Evolutionary conservation across 2,888 invertebrate genomes (phyloP).

Genomic region (Sinhomidia bicolor): DNA sequence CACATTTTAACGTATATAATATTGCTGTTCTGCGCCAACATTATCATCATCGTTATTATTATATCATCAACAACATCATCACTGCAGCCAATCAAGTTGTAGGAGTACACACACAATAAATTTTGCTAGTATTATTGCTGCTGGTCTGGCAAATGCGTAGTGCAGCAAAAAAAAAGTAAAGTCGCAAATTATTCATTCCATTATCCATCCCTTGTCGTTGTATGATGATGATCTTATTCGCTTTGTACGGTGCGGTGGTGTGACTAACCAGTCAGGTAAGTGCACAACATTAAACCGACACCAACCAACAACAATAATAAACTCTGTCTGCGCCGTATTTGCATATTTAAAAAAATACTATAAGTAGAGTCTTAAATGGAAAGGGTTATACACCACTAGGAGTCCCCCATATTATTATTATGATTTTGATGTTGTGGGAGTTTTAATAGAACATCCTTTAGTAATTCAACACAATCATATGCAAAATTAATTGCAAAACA

Average conservation of each 20-base stretch:
- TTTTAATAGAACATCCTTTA: too few relatives aligned
- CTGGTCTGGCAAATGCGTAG: too few relatives aligned
- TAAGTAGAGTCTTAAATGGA: background rate
- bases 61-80: too few relatives aligned
- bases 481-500: too few relatives aligned
- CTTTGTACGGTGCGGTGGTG: background rate
- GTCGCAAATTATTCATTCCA: background rate
- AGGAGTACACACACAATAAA: too few relatives aligned
- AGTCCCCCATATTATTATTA: background rate
- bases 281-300: background rate
- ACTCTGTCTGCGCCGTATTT: background rate
- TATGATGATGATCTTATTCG: background rate
- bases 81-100: too few relatives aligned
- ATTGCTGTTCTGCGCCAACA: constrained; percentile 2
- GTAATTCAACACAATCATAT: too few relatives aligned
- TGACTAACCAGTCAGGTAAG: background rate
- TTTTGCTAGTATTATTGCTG: too few relatives aligned
- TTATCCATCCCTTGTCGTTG: background rate
- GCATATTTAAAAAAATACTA: background rate
- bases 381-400: background rate
- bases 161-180: too few relatives aligned
- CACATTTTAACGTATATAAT: background rate
- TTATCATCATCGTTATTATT: too few relatives aligned
- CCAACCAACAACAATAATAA: background rate
- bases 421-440: background rate